Conservation (phyloP, 2,888 invertebrate species). For the Pheosia gnoma region DNA sequence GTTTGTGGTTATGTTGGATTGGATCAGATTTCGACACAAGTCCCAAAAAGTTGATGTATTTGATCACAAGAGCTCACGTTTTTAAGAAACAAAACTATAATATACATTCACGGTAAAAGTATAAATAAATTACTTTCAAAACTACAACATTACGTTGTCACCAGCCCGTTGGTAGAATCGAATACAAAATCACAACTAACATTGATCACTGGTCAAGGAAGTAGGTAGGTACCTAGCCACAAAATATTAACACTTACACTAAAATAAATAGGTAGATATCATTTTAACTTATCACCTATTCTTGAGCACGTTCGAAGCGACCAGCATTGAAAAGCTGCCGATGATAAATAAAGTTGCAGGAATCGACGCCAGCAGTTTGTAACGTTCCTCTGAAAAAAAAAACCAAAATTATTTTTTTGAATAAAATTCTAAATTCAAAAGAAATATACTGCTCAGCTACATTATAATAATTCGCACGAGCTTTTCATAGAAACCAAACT, state of each 20-base stretch:
- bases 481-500: no score
- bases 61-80: no score
- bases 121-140: no score
- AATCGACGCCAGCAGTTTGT: constrained; percentile 90
- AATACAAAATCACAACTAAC: background rate
- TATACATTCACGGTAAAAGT: no score
- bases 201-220: constrained; percentile 9
- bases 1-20: no score
- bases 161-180: background rate
- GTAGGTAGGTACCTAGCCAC: constrained; percentile 1
- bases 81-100: no score
- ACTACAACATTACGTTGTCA: no score
- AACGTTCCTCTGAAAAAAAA: constrained; percentile 89
- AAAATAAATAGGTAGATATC: constrained; percentile 20
- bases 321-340: constrained; percentile 87
- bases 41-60: no score
- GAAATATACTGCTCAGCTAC: background rate
- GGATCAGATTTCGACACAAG: no score
- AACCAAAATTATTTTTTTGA: constrained; percentile 28
- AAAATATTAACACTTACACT: constrained; percentile 34
- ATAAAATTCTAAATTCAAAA: background rate
- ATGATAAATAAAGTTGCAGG: constrained; percentile 90
- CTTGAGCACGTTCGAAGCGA: constrained; percentile 70
- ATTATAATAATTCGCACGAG: no score
- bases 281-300: constrained; percentile 65